Base-by-base conservation (phyloP, 1,140 invertebrate genomes). In the Drosophila littoralis region DNA sequence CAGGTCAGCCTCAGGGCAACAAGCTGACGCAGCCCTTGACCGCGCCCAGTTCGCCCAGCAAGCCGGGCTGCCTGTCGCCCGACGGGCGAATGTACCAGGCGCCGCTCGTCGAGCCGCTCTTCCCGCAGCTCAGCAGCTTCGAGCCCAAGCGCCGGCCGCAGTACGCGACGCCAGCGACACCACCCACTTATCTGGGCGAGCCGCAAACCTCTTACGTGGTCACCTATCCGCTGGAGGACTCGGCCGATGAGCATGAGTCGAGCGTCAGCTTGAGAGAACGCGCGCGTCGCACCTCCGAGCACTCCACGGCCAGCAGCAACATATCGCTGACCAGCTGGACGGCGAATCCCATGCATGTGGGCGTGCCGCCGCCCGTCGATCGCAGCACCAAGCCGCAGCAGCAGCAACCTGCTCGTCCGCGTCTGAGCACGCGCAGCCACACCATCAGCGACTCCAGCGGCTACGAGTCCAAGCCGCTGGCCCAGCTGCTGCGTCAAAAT, bases 11-110 rank as follows among this genome's bases (percentile, higher is more conserved):
- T 8, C 45, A 13, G n/a, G 13, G 45, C 22, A 28, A 28, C 22
- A 28, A 28, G 22, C 36, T 45, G 17, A n/a, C 32, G 22, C 66
- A 73, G 10, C 51, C 75, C 0, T 15, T 59, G 7, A 90, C 75
- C 12, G 57, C 79, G 3, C 76, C 76, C 7, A 83, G 71, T 10
- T 83, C 85, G 1, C 88, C 91, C 6, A 79, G 80, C 51, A 69
- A 79, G 0, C 51, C 52, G 7, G 70, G 69, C 9, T 88, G 91
- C 42, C 61, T 92, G 8, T 91, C 91, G 7, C 91, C 91, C 4
- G 91, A 92, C 43, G 91, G 91, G 0, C 81, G 91, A 0, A 38
- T 77, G 5, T 92, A 92, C 42, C 91, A 92, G 38, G 91, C 91
- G 0, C 91, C 91, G 0, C 32, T 85, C 6, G 91, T 92, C 10